A percentile compares a stretch with the other conserved stretches of the same genome.
Conservation (phyloP, 2,113 vertebrate species). For the Speoplatyrhinus poulsoni region DNA sequence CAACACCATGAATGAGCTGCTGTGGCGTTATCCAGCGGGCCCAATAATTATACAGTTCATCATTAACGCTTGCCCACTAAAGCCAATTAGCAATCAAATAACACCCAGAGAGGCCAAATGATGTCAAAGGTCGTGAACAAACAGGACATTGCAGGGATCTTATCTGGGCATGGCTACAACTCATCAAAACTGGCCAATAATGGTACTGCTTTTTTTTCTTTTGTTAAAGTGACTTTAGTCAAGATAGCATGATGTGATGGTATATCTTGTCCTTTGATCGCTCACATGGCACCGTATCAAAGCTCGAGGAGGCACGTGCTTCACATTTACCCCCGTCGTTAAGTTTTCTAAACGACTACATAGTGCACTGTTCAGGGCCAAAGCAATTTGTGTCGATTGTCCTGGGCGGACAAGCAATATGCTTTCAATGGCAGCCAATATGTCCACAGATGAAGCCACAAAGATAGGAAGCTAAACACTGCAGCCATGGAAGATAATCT, state of each 20-base stretch:
- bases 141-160: slow-evolving; percentile 39
- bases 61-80: slow-evolving; percentile 33
- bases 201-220: neutral
- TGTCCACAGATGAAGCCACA: neutral
- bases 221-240: slow-evolving; percentile 4
- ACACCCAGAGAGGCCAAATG: slow-evolving; percentile 33
- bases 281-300: neutral
- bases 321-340: neutral
- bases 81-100: slow-evolving; percentile 45
- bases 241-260: slow-evolving; percentile 2
- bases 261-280: slow-evolving; percentile 21
- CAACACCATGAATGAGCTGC: slow-evolving; percentile 30
- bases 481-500: neutral
- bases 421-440: neutral
- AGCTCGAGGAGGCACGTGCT: neutral
- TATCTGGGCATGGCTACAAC: slow-evolving; percentile 29
- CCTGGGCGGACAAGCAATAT: neutral
- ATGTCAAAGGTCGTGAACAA: slow-evolving; percentile 43
- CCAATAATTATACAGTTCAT: slow-evolving; percentile 46
- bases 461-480: neutral
- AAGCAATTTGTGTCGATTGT: neutral
- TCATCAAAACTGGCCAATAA: slow-evolving; percentile 19
- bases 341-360: neutral
- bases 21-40: slow-evolving; percentile 31
- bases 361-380: neutral